Percentiles rank a stretch among this genome's conserved stretches.
These are phyloP conservation scores for Eupithecia subumbrata DNA, from an alignment of 2,888 invertebrate genomes.

Conservation along the genomic window DNA sequence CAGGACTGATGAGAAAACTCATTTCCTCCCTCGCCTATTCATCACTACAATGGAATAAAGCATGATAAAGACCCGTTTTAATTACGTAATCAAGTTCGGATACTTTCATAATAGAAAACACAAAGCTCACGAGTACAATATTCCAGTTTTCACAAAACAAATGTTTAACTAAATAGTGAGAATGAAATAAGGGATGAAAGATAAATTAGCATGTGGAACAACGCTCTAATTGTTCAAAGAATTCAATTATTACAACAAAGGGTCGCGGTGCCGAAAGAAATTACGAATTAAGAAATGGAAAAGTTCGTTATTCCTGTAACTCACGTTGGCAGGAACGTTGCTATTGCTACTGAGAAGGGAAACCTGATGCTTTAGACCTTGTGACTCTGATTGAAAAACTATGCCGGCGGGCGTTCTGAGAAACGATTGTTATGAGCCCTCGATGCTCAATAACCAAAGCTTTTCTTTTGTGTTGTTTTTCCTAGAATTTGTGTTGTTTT, in stretches of 20 bases:
- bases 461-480: not conserved
- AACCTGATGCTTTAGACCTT: not conserved
- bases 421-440: not conserved
- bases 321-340: not conserved
- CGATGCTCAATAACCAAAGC: not conserved
- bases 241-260: constrained; percentile 43
- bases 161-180: constrained; percentile 24
- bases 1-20: not conserved
- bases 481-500: not conserved
- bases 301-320: constrained; percentile 3
- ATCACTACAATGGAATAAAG: not conserved
- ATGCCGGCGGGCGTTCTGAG: not conserved
- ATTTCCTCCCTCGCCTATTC: not conserved
- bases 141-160: not conserved
- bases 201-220: constrained; percentile 28
- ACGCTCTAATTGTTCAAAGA: constrained; percentile 40
- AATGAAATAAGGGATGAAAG: constrained; percentile 26
- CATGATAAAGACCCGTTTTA: not conserved
- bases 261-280: constrained; percentile 23
- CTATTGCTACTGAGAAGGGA: not conserved
- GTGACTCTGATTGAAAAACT: not conserved
- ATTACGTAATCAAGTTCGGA: not conserved
- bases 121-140: constrained; percentile 13
- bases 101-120: constrained; percentile 9
- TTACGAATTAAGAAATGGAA: constrained; percentile 10